phyloP scores from a whole-genome alignment of 2,797 vertebrate species.

The Onychomys arenicola region DNA sequence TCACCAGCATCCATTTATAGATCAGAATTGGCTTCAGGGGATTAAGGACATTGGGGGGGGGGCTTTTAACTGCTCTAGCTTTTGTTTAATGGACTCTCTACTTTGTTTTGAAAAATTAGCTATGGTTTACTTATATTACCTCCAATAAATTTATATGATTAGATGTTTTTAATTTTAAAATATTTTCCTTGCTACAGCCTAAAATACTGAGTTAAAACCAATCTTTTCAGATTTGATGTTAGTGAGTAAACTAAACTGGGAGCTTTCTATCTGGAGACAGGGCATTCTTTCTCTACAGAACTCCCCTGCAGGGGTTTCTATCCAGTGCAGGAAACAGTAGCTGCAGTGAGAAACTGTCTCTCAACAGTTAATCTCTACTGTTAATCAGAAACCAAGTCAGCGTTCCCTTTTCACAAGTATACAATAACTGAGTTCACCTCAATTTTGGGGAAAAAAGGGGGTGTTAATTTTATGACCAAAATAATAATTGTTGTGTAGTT shows the following conservation, averaged over 20 bases:
- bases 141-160: constrained; percentile 26
- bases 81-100: constrained; percentile 6
- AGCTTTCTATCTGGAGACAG: constrained; percentile 19
- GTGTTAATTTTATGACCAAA: constrained; percentile 12
- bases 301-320: neutral
- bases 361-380: neutral
- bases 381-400: neutral
- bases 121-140: neutral
- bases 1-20: neutral
- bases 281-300: constrained; percentile 21
- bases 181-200: constrained; percentile 10
- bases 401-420: neutral
- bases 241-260: neutral
- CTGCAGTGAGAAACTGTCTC: neutral
- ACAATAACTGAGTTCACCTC: neutral
- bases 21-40: neutral
- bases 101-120: neutral
- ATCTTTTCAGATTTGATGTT: constrained; percentile 33
- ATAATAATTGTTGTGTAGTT: neutral
- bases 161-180: constrained; percentile 29
- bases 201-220: constrained; percentile 33
- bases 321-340: constrained; percentile 5
- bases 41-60: neutral
- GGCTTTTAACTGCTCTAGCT: neutral
- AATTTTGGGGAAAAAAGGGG: constrained; percentile 13